Conservation (phyloP, 2,797 vertebrate species). For the Phaenicophaeus curvirostris region DNA sequence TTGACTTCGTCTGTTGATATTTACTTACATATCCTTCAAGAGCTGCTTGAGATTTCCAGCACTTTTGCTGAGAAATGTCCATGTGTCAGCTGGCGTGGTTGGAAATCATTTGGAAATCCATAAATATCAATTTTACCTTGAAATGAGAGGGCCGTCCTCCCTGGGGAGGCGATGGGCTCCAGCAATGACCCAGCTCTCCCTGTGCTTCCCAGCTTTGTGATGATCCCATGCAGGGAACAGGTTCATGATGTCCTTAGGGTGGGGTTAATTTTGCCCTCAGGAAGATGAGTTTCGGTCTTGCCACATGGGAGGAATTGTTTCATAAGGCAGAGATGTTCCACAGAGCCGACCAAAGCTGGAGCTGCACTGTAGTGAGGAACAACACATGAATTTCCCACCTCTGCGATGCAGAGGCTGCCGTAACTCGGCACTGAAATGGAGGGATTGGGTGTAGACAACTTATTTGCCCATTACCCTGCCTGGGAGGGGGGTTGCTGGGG, state of each 20-base stretch:
- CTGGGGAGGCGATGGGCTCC: rapidly evolving
- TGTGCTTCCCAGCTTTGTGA: rapidly evolving
- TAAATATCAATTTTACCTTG: rapidly evolving
- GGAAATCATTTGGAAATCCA: rapidly evolving
- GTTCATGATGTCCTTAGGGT: rapidly evolving
- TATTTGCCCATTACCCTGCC: rapidly evolving
- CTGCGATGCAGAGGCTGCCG: rapidly evolving
- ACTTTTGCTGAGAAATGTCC: background rate
- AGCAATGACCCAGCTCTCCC: rapidly evolving
- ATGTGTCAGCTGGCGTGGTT: rapidly evolving
- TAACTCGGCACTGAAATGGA: rapidly evolving
- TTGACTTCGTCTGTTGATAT: background rate
- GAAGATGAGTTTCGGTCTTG: rapidly evolving
- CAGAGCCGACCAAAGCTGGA: background rate
- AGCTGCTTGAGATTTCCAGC: background rate
- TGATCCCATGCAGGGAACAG: rapidly evolving
- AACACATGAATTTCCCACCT: rapidly evolving
- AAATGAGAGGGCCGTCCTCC: background rate
- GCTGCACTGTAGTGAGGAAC: rapidly evolving
- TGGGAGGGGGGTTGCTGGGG: too few species aligned
- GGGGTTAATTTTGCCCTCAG: rapidly evolving
- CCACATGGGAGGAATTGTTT: rapidly evolving
- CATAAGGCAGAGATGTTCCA: rapidly evolving
- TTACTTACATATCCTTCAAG: background rate
- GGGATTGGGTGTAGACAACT: rapidly evolving